Percentiles rank a stretch among this genome's conserved stretches.
Conservation (phyloP, 35 echinoderm and acorn worm genomes). For the Apostichopus japonicus region DNA sequence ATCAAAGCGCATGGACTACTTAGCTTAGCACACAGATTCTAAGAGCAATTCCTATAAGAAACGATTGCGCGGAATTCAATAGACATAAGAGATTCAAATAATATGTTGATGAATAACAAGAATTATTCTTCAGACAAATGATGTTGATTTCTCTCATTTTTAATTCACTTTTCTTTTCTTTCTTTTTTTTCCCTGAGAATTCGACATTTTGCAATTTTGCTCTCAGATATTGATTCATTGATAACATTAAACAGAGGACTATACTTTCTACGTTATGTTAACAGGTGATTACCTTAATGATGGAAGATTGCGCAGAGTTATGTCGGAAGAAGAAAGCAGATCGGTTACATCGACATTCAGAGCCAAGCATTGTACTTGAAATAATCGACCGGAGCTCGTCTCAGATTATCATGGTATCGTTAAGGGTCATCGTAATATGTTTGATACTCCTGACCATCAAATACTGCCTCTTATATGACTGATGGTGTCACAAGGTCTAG, state of each 20-base stretch:
- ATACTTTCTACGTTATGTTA: not conserved
- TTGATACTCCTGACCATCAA: not conserved
- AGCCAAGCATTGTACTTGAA: not conserved
- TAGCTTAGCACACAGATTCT: too few species aligned
- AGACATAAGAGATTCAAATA: too few species aligned
- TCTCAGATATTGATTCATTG: too few species aligned
- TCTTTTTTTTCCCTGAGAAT: too few species aligned
- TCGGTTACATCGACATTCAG: not conserved
- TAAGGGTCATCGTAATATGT: constrained; percentile 9
- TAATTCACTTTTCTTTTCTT: too few species aligned
- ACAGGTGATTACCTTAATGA: constrained; percentile 42
- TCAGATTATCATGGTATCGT: constrained; percentile 37
- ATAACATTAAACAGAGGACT: too few species aligned
- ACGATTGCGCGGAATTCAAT: not conserved
- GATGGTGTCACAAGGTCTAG: not conserved
- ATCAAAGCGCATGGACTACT: too few species aligned
- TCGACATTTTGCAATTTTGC: too few species aligned
- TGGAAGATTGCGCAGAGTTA: constrained; percentile 44
- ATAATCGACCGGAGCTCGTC: not conserved
- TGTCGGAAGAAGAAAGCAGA: constrained; percentile 19
- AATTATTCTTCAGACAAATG: too few species aligned
- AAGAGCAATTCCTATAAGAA: too few species aligned
- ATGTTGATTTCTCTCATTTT: too few species aligned
- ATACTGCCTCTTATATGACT: constrained; percentile 16
- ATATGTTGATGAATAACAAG: too few species aligned